Evolutionary conservation across 2,888 invertebrate genomes (phyloP).

Genomic region (Conops quadrifasciatus): DNA sequence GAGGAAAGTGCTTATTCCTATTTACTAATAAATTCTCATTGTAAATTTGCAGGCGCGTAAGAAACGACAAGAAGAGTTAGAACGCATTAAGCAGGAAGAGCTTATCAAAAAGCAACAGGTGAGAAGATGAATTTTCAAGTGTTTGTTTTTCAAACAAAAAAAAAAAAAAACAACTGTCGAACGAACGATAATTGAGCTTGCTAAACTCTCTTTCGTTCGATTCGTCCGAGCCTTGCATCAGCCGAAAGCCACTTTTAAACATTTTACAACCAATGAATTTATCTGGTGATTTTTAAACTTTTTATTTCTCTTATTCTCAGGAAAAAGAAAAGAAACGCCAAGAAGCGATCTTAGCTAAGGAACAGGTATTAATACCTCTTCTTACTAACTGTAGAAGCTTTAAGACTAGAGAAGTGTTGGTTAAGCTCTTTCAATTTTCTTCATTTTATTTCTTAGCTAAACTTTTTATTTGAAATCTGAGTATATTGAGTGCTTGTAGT

Average conservation of each 20-base stretch:
- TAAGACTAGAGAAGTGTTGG: conserved; percentile 42
- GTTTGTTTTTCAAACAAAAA: too few species aligned
- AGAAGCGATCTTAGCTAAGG: conserved; percentile 87
- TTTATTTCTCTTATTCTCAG: conserved; percentile 67
- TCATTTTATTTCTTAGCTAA: conserved; percentile 18
- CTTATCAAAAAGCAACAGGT: conserved; percentile 89
- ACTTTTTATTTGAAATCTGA: background rate
- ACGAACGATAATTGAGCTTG: too few species aligned
- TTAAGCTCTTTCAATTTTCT: conserved; percentile 27
- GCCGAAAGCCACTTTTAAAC: background rate
- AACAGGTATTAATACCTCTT: conserved; percentile 75
- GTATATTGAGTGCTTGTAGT: too few species aligned
- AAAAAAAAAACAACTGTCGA: too few species aligned
- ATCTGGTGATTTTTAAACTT: conserved; percentile 39
- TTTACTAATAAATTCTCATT: too few species aligned
- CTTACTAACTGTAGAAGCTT: conserved; percentile 7
- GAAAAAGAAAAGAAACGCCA: conserved; percentile 91
- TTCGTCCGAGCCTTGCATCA: too few species aligned
- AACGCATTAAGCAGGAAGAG: conserved; percentile 84
- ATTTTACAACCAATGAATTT: background rate
- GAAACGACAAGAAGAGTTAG: conserved; percentile 85
- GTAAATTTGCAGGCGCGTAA: conserved; percentile 75
- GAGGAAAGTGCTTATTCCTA: background rate
- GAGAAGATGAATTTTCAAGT: conserved; percentile 39
- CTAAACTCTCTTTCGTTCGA: background rate